A percentile compares a stretch with the other conserved stretches of the same genome.
Conservation (phyloP, 2,797 vertebrate genomes). For the Australoheros facetus region DNA sequence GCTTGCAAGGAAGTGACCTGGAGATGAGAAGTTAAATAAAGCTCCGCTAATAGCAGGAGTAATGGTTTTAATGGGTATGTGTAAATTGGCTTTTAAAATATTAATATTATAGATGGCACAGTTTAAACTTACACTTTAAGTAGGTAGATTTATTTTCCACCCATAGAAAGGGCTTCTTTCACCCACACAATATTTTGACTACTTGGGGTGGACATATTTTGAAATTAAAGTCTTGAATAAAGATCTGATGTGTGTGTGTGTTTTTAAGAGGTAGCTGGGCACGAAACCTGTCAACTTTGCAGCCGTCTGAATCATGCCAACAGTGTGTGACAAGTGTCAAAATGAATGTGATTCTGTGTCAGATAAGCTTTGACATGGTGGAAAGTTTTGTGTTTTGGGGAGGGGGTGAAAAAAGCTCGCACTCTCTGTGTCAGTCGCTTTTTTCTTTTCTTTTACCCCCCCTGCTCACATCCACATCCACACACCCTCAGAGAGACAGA, state of each 20-base stretch:
- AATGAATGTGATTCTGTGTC: slow-evolving; percentile 51
- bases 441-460: neutral
- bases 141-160: neutral
- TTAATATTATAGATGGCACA: slow-evolving; percentile 9
- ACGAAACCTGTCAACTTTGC: slow-evolving; percentile 43
- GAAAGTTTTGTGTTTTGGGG: slow-evolving; percentile 49
- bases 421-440: slow-evolving; percentile 6
- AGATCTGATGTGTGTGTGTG: neutral
- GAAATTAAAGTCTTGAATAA: neutral
- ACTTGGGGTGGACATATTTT: neutral
- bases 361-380: slow-evolving; percentile 44
- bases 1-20: slow-evolving; percentile 37
- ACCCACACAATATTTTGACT: neutral
- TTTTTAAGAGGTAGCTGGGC: neutral
- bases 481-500: neutral
- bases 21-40: slow-evolving; percentile 41
- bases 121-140: neutral
- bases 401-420: neutral
- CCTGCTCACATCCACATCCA: neutral
- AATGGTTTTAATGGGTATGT: slow-evolving; percentile 1
- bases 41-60: neutral
- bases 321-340: slow-evolving; percentile 63
- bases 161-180: neutral
- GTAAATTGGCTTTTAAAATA: slow-evolving; percentile 18
- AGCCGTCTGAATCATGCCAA: slow-evolving; percentile 48